Evolutionary conservation across 2,113 vertebrate genomes (phyloP), one percentile per base, ranked within the genome.

Genomic region (Miniopterus natalensis): DNA sequence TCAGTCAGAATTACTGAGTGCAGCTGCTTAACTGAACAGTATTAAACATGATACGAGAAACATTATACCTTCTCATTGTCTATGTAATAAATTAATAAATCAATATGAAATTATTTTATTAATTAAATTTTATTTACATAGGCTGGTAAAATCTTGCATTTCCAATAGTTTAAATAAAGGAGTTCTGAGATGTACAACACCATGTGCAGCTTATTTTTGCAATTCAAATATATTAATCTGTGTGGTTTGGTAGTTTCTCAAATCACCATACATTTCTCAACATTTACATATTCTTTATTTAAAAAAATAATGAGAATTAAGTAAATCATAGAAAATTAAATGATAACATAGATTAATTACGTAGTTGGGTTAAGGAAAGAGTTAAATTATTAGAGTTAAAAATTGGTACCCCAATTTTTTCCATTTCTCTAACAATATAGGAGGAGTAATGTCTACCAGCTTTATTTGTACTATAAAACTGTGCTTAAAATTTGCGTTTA

Each of bases 181-280:
- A 55, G 2, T 42, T 11, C 12, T 45, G 6, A 92, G 25, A 94
- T 23, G 2, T 25, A 27, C 1, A 53, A 70, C 2, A 88, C n/a
- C 2, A 77, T 59, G 6, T 51, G 1, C 2, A 73, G 27, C 1
- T 29, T 66, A 31, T 78, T 73, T 6, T 85, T 70, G 17, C 15
- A 90, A 57, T 93, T 96, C n/a, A 45, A 78, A 59, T 51, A 21
- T 9, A 87, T 90, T 92, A 65, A 77, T 42, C 40, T 57, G 6
- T 45, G 5, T 40, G 36, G 0, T 66, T 81, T 88, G 66, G 20
- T 85, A 80, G 14, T 70, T 88, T 53, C 11, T 29, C 20, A 81
- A 83, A 85, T 66, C 13, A 77, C 4, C 18, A 66, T 12, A 84
- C 7, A 29, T 71, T 93, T 85, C 73, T 78, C 29, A 89, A 83